Percentiles rank a stretch among this genome's conserved stretches.
Conservation (phyloP, 1,140 invertebrate genomes). For the Tetramorium parvispinum region DNA sequence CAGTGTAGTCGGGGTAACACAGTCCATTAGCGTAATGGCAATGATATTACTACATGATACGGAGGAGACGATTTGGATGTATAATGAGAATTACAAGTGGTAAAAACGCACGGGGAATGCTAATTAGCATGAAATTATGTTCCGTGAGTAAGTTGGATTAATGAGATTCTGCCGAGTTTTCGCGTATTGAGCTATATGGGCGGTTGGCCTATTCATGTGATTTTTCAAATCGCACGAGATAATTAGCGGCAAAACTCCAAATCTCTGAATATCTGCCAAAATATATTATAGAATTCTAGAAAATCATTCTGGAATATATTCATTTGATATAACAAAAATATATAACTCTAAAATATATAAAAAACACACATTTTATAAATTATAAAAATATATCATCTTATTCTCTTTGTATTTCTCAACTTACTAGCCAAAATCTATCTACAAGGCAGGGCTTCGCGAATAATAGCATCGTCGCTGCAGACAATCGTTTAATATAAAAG, state of each 20-base stretch:
- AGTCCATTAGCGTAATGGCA: slow-evolving; percentile 70
- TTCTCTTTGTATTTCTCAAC: neutral
- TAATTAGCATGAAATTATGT: slow-evolving; percentile 72
- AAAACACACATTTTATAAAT: neutral
- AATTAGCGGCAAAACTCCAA: neutral
- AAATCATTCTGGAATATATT: neutral
- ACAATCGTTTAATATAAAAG: neutral
- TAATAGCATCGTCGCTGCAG: neutral
- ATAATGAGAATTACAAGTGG: slow-evolving; percentile 25
- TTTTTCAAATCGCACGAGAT: slow-evolving; percentile 8
- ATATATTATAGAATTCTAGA: neutral
- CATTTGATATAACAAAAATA: neutral
- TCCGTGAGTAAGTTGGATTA: slow-evolving; percentile 75
- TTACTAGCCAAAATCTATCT: neutral
- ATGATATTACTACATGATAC: slow-evolving; percentile 62
- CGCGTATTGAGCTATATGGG: neutral
- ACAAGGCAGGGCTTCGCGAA: neutral
- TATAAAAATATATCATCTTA: neutral
- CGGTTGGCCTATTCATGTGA: neutral
- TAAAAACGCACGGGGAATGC: slow-evolving; percentile 63
- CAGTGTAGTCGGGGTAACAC: slow-evolving; percentile 19
- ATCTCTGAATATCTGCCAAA: neutral
- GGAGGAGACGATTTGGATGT: slow-evolving; percentile 40
- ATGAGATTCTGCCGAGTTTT: slow-evolving; percentile 61
- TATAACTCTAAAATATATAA: neutral